Evolutionary conservation across 2,888 invertebrate species (phyloP).

Genomic region (Emmelina monodactyla): DNA sequence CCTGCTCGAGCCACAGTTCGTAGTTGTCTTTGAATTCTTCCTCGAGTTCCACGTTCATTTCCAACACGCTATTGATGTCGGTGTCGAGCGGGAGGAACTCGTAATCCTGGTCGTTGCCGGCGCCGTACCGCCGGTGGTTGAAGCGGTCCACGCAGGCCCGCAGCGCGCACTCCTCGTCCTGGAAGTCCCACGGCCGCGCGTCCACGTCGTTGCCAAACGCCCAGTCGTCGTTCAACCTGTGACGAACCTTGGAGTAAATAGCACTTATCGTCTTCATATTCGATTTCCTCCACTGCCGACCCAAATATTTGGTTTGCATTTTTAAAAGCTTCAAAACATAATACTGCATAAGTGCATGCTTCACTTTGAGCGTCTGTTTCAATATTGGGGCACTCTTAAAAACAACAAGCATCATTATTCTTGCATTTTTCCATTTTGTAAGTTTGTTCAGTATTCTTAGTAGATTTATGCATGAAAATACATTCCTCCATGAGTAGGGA

Average conservation of each 20-base stretch:
- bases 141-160: constrained; percentile 95
- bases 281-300: constrained; percentile 97
- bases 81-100: constrained; percentile 77
- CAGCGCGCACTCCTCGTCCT: constrained; percentile 95
- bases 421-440: constrained; percentile 99
- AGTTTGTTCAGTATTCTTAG: constrained; percentile 96
- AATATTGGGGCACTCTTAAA: constrained; percentile 99
- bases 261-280: constrained; percentile 99
- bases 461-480: constrained; percentile 97
- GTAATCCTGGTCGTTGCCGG: constrained; percentile 57
- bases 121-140: constrained; percentile 88
- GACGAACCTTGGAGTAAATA: constrained; percentile 96
- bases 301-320: constrained; percentile 99
- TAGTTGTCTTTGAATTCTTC: constrained; percentile 94
- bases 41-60: constrained; percentile 80
- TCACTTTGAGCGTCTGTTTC: constrained; percentile 93
- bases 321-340: constrained; percentile 97
- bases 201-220: constrained; percentile 99
- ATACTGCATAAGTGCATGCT: constrained; percentile 96
- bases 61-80: constrained; percentile 82
- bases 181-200: constrained; percentile 97
- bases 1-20: constrained; percentile 94
- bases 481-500: constrained; percentile 96
- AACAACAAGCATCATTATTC: constrained; percentile 99
- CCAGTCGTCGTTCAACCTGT: constrained; percentile 98